Base-by-base conservation (phyloP, 2,888 invertebrate species). In the Netelia fuscicornis region DNA sequence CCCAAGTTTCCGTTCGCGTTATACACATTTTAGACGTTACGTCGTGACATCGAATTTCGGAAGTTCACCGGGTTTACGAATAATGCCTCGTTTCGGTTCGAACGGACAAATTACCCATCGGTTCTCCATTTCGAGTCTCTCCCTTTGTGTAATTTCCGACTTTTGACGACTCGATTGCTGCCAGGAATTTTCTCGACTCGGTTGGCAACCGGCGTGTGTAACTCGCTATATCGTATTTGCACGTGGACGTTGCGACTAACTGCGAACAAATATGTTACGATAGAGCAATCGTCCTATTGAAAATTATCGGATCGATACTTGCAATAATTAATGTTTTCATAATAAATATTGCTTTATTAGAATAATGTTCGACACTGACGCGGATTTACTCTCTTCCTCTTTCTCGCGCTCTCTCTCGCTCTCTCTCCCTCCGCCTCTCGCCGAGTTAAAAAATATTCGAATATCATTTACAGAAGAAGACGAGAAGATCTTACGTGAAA, bases 401-500 rank as follows among this genome's bases (percentile, higher is more conserved):
- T 2, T 25, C 25, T 25, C 25, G 25, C 25, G 2, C 25, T 25
- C 25, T 25, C 25, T 25, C 30, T 30, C 30, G 5, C n/a, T 9
- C 1, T 56, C n/a, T 17, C n/a, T 58, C 25, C 62, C 48, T 74
- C n/a, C 10, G 3, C 25, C 42, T 42, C 25, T 48, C 10, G n/a
- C 23, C n/a, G 10, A 25, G 23, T 25, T 2, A 1, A 11, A 48
- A 44, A 60, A 60, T n/a, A 23, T 48, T 62, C 20, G 48, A 74
- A 42, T 60, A 25, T 48, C 60, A 74, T 74, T 74, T 74, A 48
- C 72, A 74, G 72, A 60, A 74, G 23, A 58, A 20, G 48, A 74
- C 60, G 72, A 74, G 17, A 56, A 42, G 54, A 6, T 17, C 13
- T 54, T 54, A 23, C 17, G 20, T 20, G 8, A 20, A 58, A 58